Percentiles rank a stretch among this genome's conserved stretches.
Evolutionary conservation across 1,140 invertebrate species (phyloP).

Genomic region (Belonocnema kinseyi): DNA sequence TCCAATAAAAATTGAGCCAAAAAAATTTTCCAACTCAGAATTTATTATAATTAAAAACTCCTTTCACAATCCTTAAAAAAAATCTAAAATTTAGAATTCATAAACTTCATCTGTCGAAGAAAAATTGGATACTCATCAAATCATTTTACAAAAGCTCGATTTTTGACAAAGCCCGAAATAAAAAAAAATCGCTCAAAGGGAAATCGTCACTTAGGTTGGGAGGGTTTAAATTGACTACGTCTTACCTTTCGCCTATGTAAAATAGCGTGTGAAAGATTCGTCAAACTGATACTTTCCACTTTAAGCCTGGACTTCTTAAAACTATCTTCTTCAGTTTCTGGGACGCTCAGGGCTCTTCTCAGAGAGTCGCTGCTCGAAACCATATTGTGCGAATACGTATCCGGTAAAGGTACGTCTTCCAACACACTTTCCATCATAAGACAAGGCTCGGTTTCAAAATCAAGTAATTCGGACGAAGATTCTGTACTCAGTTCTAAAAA

Average conservation of each 20-base stretch:
- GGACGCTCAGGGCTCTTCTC: slow-evolving; percentile 67
- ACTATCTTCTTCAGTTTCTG: slow-evolving; percentile 65
- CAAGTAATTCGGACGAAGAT: slow-evolving; percentile 81
- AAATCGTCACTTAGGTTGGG: too few species aligned
- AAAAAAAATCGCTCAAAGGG: too few species aligned
- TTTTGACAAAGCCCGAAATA: too few species aligned
- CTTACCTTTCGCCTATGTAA: slow-evolving; percentile 67
- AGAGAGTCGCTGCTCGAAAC: slow-evolving; percentile 78
- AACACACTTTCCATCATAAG: slow-evolving; percentile 85
- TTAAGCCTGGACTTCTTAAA: slow-evolving; percentile 54
- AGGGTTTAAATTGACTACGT: too few species aligned
- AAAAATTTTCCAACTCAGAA: too few species aligned
- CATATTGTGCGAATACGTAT: slow-evolving; percentile 83
- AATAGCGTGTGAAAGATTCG: slow-evolving; percentile 71
- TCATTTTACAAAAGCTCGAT: too few species aligned
- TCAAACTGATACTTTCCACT: slow-evolving; percentile 69
- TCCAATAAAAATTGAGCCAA: too few species aligned
- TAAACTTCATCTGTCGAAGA: too few species aligned
- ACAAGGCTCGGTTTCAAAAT: slow-evolving; percentile 87
- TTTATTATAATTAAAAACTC: too few species aligned
- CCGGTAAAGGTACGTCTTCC: slow-evolving; percentile 80
- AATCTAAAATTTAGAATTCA: too few species aligned
- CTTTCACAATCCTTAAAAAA: too few species aligned
- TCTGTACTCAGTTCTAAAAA: slow-evolving; percentile 67
- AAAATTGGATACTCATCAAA: too few species aligned